A percentile compares a stretch with the other conserved stretches of the same genome.
These are phyloP conservation scores for Myotis myotis DNA, from an alignment of 2,797 vertebrate species.

Conservation along the genomic window DNA sequence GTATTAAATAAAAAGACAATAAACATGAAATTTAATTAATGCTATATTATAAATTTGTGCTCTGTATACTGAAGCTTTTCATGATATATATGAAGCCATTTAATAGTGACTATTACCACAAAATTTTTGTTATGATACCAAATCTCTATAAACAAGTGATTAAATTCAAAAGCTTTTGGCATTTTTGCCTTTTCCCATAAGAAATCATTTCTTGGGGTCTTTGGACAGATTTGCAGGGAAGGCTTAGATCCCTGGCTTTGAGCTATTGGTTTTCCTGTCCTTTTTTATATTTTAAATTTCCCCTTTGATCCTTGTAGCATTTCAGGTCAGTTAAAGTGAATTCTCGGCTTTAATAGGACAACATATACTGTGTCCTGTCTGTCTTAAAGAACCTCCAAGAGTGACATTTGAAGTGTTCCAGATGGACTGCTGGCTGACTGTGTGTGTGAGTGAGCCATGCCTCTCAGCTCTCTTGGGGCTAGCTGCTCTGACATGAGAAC, in stretches of 20 bases:
- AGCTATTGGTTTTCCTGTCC: conserved; percentile 10
- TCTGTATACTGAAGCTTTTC: not conserved
- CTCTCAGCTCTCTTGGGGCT: not conserved
- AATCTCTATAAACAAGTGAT: conserved; percentile 12
- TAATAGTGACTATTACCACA: conserved; percentile 4
- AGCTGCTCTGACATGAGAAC: not conserved
- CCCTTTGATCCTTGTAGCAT: not conserved
- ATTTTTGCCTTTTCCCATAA: conserved; percentile 31
- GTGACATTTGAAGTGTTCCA: conserved; percentile 22
- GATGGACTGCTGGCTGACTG: not conserved
- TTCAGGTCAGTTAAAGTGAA: conserved; percentile 10
- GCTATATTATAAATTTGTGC: conserved; percentile 17
- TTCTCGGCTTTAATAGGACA: not conserved
- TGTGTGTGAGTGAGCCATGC: not conserved
- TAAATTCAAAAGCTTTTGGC: not conserved
- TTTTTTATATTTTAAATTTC: not conserved
- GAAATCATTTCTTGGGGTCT: conserved; percentile 28
- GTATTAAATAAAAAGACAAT: conserved; percentile 42
- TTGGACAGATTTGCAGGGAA: not conserved
- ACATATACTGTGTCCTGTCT: not conserved
- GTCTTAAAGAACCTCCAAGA: not conserved
- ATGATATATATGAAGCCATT: not conserved
- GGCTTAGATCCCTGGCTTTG: conserved; percentile 29
- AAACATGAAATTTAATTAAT: conserved; percentile 34
- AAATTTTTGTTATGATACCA: conserved; percentile 13